Conservation (phyloP, 2,888 invertebrate genomes). For the Kryphioiulus occultus region DNA sequence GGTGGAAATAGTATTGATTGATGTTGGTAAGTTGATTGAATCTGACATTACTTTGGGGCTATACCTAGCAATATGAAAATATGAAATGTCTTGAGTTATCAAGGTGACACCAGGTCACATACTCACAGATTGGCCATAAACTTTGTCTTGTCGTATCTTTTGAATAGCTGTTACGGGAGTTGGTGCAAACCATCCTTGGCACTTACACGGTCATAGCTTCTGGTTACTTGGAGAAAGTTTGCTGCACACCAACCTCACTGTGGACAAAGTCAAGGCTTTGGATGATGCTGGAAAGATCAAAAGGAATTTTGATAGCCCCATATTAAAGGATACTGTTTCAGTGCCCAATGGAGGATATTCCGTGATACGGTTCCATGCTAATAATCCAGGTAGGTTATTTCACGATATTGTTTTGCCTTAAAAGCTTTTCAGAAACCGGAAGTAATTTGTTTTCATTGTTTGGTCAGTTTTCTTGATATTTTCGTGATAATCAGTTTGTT, state of each 20-base stretch:
- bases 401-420: no score
- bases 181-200: slow-evolving; percentile 86
- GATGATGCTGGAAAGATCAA: slow-evolving; percentile 70
- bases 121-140: no score
- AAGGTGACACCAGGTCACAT: no score
- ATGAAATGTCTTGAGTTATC: no score
- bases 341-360: slow-evolving; percentile 92
- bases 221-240: slow-evolving; percentile 82
- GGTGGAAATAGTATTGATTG: slow-evolving; percentile 80
- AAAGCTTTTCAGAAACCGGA: no score
- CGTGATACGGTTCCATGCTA: slow-evolving; percentile 80
- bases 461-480: no score
- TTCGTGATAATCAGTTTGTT: no score
- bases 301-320: slow-evolving; percentile 76
- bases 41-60: background rate
- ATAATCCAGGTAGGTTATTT: slow-evolving; percentile 76
- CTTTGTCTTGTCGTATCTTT: no score
- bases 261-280: slow-evolving; percentile 73
- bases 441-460: no score
- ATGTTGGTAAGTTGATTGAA: slow-evolving; percentile 71
- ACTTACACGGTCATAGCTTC: slow-evolving; percentile 85
- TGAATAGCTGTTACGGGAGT: background rate
- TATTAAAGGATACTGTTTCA: slow-evolving; percentile 87
- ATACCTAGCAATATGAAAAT: no score
- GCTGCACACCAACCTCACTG: slow-evolving; percentile 67